Evolutionary conservation across 2,888 invertebrate species (phyloP), one percentile per base, ranked within the genome.

Genomic region (Branchellion lobata): DNA sequence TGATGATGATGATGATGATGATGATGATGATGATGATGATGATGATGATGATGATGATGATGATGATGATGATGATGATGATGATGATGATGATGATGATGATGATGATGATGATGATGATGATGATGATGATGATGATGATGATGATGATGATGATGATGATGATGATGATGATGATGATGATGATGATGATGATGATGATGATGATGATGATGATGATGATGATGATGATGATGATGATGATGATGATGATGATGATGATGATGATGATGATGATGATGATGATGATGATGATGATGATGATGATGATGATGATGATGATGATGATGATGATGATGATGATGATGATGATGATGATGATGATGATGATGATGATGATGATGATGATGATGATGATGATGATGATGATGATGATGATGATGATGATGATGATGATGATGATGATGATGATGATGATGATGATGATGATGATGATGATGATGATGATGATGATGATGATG

Each of bases 291-390:
- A 65, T 65, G 65, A 65, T 65, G 65, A 3, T 65, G 65, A 65
- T 65, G 65, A 65, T 21, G 65, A 65, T 29, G 65, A 65, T 29
- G 65, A 65, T 65, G 65, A 65, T 65, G 65, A 3, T 65, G 65
- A 65, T 65, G 65, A 65, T 21, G 65, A 65, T 29, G 65, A 65
- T 29, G 65, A 65, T 65, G 65, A 65, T 65, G 65, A 3, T 65
- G 65, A 65, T 65, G 65, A 65, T 21, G 65, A 65, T 29, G 65
- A 65, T 29, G 65, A 65, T 65, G 65, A 65, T 65, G 65, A 3
- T 65, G 65, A 65, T 65, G 65, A 65, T 21, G 65, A 65, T 29
- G 65, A 65, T 29, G 65, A 65, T 65, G 65, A 65, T 65, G 65
- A 3, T 65, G 65, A 65, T 65, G 65, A 65, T 21, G 65, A 65